phyloP scores from a whole-genome alignment of 2,113 vertebrate species.

The Aphyosemion australe region DNA sequence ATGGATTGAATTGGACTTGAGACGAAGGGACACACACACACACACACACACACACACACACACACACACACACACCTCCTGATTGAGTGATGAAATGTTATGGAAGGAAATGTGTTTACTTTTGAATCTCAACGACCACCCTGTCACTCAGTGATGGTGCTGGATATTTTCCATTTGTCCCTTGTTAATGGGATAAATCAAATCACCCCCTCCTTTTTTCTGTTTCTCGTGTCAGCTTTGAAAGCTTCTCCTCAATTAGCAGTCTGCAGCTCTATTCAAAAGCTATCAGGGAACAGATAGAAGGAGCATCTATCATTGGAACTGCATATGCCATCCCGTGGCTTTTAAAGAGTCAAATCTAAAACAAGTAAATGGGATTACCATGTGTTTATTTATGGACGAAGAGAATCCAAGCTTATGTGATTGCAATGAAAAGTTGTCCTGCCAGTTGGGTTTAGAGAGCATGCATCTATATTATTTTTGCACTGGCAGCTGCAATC shows the following conservation, averaged over 20 bases:
- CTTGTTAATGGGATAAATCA: conserved; percentile 49
- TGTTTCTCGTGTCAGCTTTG: conserved; percentile 54
- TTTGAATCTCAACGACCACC: conserved; percentile 51
- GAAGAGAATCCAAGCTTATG: conserved; percentile 52
- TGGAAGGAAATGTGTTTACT: conserved; percentile 36
- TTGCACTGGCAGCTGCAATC: conserved; percentile 51
- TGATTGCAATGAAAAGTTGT: conserved; percentile 61
- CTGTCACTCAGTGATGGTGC: conserved; percentile 35
- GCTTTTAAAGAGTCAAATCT: conserved; percentile 63
- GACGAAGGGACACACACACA: conserved; percentile 26
- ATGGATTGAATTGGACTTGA: conserved; percentile 29
- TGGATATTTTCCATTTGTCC: conserved; percentile 63
- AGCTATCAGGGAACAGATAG: conserved; percentile 50
- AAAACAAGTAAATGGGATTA: conserved; percentile 60
- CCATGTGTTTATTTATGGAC: conserved; percentile 51
- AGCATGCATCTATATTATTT: conserved; percentile 55
- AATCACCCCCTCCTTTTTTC: conserved; percentile 21
- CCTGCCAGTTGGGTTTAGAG: conserved; percentile 43
- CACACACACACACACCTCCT: conserved; percentile 18
- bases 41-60: conserved; percentile 1
- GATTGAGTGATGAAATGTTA: conserved; percentile 48
- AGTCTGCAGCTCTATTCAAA: conserved; percentile 53
- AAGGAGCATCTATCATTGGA: conserved; percentile 60
- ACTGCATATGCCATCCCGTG: conserved; percentile 52
- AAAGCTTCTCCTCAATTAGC: conserved; percentile 68